Evolutionary conservation across 2,113 vertebrate species (phyloP).

Genomic region (Tyrannus savana): DNA sequence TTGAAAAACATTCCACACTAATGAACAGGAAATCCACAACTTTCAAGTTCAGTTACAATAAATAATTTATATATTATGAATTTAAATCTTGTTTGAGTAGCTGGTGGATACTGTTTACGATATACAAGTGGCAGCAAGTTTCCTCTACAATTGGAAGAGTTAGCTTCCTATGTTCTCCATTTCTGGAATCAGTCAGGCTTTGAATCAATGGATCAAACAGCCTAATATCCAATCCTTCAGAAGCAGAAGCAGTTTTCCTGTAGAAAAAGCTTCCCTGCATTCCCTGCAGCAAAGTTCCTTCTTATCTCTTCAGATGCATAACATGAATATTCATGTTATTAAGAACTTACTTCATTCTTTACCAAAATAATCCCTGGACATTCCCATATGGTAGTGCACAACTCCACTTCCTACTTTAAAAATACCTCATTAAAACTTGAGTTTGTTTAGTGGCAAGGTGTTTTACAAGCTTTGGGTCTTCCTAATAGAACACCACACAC

Average conservation of each 20-base stretch:
- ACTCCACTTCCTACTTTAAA: neutral
- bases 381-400: neutral
- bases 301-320: neutral
- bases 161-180: neutral
- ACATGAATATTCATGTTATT: neutral
- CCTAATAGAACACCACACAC: neutral
- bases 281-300: neutral
- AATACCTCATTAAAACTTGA: neutral
- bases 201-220: neutral
- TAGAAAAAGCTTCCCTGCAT: neutral
- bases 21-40: constrained; percentile 2
- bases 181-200: neutral
- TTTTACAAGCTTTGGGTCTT: neutral
- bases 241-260: neutral
- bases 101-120: neutral
- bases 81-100: neutral
- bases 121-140: neutral
- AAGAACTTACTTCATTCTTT: neutral
- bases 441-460: neutral
- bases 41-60: neutral
- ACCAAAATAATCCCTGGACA: neutral
- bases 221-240: neutral
- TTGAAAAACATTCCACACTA: neutral
- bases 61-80: neutral
- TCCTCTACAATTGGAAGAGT: neutral